Evolutionary conservation across 2,113 vertebrate species (phyloP).

Genomic region (Hydropotes inermis): DNA sequence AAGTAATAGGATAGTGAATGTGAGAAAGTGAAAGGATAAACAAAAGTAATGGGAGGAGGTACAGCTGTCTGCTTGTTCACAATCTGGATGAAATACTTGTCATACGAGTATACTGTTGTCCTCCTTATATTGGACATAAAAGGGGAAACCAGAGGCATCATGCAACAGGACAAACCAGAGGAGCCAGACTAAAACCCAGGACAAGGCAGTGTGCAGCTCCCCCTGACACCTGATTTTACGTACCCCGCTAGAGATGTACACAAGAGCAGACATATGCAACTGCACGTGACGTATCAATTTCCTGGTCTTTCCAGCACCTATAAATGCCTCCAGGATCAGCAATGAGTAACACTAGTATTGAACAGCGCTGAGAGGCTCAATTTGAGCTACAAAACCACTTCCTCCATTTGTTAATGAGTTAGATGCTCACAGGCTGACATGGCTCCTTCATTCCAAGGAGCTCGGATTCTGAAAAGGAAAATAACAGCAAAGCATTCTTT

Average conservation of each 20-base stretch:
- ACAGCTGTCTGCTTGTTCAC: neutral
- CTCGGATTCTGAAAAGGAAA: neutral
- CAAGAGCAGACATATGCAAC: neutral
- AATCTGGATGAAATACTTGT: neutral
- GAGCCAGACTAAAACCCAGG: neutral
- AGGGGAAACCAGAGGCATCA: neutral
- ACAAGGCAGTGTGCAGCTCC: neutral
- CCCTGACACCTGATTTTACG: neutral
- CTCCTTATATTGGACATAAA: neutral
- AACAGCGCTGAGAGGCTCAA: neutral
- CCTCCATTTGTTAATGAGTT: neutral
- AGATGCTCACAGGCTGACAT: neutral
- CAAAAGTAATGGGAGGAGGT: neutral
- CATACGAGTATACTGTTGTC: neutral
- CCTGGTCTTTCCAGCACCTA: neutral
- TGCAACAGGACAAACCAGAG: neutral
- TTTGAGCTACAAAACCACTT: neutral
- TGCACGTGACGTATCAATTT: neutral
- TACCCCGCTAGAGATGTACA: neutral
- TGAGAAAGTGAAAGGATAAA: neutral
- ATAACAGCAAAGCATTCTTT: slow-evolving; percentile 59
- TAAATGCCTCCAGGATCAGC: neutral
- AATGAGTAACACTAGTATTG: neutral
- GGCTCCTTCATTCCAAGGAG: neutral
- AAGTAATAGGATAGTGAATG: neutral